A percentile compares a stretch with the other conserved stretches of the same genome.
These are phyloP conservation scores for Ladona fulva DNA, from an alignment of 1,140 invertebrate species.

Conservation along the genomic window DNA sequence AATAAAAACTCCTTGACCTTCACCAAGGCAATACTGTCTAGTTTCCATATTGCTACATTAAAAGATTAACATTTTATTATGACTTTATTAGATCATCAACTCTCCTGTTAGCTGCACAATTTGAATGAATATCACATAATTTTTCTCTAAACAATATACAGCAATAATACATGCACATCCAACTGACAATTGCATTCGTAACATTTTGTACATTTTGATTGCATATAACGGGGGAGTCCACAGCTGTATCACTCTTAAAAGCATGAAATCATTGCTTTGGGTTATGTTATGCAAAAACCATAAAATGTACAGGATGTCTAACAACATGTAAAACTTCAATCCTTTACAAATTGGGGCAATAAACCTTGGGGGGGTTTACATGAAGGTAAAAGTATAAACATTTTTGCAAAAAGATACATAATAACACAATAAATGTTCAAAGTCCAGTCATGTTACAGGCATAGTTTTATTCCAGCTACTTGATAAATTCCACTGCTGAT, in stretches of 20 bases:
- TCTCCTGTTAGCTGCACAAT: not conserved
- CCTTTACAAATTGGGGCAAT: not conserved
- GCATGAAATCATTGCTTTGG: not conserved
- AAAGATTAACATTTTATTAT: not conserved
- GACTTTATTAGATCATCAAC: not conserved
- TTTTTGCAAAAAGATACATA: not conserved
- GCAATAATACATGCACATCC: not conserved
- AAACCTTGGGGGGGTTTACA: not conserved
- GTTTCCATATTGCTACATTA: too few species aligned
- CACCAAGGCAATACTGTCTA: too few species aligned
- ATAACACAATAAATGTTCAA: not conserved
- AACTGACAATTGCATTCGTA: not conserved
- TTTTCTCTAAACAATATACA: slow-evolving; percentile 8
- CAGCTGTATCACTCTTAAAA: not conserved
- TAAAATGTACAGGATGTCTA: not conserved
- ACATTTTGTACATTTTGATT: not conserved
- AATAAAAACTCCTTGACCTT: too few species aligned
- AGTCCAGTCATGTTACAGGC: not conserved
- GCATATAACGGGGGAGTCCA: not conserved
- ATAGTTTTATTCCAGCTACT: not conserved
- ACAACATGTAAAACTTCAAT: not conserved
- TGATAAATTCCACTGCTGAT: not conserved
- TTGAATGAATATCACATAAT: not conserved
- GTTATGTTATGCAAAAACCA: not conserved
- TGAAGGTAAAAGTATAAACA: not conserved